Base-by-base conservation (phyloP, 2,888 invertebrate species). In the Caradrina kadenii region DNA sequence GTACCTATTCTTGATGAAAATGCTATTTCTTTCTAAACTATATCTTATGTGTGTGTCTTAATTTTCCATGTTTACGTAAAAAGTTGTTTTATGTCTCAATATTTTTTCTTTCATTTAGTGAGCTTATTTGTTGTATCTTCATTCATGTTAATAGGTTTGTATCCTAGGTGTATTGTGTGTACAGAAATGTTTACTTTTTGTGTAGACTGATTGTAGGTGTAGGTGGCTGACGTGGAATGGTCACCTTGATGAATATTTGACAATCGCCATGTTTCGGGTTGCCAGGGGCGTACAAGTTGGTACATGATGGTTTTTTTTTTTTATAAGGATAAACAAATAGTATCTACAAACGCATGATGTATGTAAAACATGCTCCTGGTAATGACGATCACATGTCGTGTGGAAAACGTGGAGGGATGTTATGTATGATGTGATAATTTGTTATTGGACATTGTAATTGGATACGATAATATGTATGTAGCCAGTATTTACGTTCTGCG, bases 371-470 rank as follows among this genome's bases (percentile, higher is more conserved):
- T 53, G 10, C 13, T 50, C 48, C 50, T 68, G 76, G 59, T 45
- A 54, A 59, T 39, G 22, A 62, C 53, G 31, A 53, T 35, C 35
- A 42, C 35, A 55, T 65, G 62, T 3, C 15, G 54, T 22, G 22
- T 75, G 54, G 52, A 39, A 22, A 53, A 45, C 48, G 50, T 61
- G 49, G 21, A 65, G 35, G 55, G 19, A 60, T 80, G 56, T 19
- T 58, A 48, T 66, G 73, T 73, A 73, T 65, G 84, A 87, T 90
- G 91, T 91, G 92, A 90, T 91, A 91, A 89, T 90, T 88, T 87
- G 80, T 70, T 82, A 69, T 85, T 84, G 77, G 70, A 69, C 66
- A 76, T 62, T 69, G 48, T 73, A 70, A 78, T 78, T 79, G 72
- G 79, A 81, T 64, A 73, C 63, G 52, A 78, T 64, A 63, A 66